phyloP scores from a whole-genome alignment of 2,113 vertebrate genomes.

The Gymnobelideus leadbeateri region DNA sequence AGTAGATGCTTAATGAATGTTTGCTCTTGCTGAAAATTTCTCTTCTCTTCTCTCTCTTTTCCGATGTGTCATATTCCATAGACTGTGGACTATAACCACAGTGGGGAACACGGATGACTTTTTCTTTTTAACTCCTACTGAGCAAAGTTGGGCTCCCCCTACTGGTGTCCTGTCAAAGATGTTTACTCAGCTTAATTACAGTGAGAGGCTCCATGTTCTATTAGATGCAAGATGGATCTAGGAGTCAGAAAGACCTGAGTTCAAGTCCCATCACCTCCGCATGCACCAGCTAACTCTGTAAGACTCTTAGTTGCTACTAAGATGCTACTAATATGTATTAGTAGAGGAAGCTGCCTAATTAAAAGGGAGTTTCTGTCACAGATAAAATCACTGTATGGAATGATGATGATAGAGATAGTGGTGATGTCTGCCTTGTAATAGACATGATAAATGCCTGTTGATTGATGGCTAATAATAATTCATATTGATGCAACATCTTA shows the following conservation, averaged over 20 bases:
- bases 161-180: not conserved
- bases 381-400: not conserved
- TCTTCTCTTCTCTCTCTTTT: not conserved
- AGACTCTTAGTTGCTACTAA: too few relatives aligned
- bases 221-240: not conserved
- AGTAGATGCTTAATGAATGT: not conserved
- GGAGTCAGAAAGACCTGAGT: too few relatives aligned
- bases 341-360: not conserved
- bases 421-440: not conserved
- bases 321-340: too few relatives aligned
- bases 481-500: not conserved
- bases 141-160: not conserved
- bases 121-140: not conserved
- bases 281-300: too few relatives aligned
- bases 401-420: not conserved
- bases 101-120: not conserved
- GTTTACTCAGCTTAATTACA: not conserved
- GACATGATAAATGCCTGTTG: not conserved
- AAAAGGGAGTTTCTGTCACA: not conserved
- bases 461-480: not conserved
- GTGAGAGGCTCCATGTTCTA: not conserved
- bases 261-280: too few relatives aligned
- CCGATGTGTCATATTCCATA: not conserved
- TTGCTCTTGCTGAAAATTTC: not conserved
- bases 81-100: not conserved